Evolutionary conservation across 2,797 vertebrate species (phyloP).

Genomic region (Tapera naevia): DNA sequence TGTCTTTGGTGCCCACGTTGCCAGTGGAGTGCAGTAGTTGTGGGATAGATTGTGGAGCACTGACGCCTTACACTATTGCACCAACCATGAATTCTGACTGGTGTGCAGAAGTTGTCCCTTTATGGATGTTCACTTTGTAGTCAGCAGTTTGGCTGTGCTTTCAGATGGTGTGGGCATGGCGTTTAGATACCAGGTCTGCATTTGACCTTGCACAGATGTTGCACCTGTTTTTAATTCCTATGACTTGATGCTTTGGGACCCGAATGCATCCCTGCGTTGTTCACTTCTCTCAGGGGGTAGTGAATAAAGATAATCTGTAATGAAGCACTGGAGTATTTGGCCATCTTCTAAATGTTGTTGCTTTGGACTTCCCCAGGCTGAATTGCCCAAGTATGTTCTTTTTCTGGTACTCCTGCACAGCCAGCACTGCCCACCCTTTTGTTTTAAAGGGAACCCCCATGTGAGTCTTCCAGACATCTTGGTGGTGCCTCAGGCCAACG

Average conservation of each 20-base stretch:
- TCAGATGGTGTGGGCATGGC: not conserved
- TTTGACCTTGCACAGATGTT: not conserved
- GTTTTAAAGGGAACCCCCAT: rapidly evolving
- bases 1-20: rapidly evolving
- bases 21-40: not conserved
- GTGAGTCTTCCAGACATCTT: not conserved
- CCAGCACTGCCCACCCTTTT: not conserved
- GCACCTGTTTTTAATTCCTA: not conserved
- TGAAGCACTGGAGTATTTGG: not conserved
- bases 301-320: not conserved
- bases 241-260: not conserved
- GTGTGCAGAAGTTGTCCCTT: not conserved
- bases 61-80: not conserved
- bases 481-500: not conserved
- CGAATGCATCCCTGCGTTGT: rapidly evolving
- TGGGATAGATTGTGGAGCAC: rapidly evolving
- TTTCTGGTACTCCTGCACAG: not conserved
- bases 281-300: not conserved
- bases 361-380: not conserved
- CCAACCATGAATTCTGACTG: not conserved
- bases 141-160: not conserved
- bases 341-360: not conserved
- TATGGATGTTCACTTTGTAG: not conserved
- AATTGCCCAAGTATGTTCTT: not conserved
- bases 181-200: not conserved